Evolutionary conservation across 2,888 invertebrate genomes (phyloP), one percentile per base, ranked within the genome.

Genomic region (Amphimallon solstitiale): DNA sequence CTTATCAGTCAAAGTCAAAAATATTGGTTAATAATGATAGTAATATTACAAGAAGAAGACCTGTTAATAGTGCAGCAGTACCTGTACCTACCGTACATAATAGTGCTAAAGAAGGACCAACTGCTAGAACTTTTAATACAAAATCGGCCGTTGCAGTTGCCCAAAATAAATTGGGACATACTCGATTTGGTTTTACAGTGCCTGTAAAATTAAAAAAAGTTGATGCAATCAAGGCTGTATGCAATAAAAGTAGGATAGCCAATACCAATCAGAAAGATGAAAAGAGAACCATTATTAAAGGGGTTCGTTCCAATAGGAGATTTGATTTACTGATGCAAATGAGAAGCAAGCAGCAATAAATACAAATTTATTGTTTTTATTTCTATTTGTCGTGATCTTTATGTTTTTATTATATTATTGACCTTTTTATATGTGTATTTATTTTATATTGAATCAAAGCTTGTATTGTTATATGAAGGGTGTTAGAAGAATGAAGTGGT

Each of bases 241-340:
- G 21, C 7, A 64, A 56, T 6, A 64, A 64, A 21, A 9, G 38
- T 1, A 34, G 37, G n/a, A 12, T 23, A 5, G n/a, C 21, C 3
- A 35, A 40, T 2, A n/a, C 2, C 7, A 12, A 43, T 35, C 17
- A 19, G 3, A 17, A 19, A 14, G 37, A 54, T 2, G 56, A 43
- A 14, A 29, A 45, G 12, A 23, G 54, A 6, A 37, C 40, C 10
- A 3, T 46, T 23, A 56, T 64, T 19, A 52, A 56, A 54, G 64
- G 64, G 19, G 64, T 65, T 7, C 19, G 64, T 23, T 59, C 64
- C 1, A 65, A 65, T 12, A 19, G 64, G 3, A 15, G 64, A 1
- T 65, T 65, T 21, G 64, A 65, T 19, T 37, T 65, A 14, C 14
- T 65, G 12, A 65, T 65, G 64, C 37, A 65, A 17, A 65, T 65